A percentile compares a stretch with the other conserved stretches of the same genome.
These are phyloP conservation scores for Eubasilissa regina DNA, from an alignment of 1,140 invertebrate genomes.

Conservation along the genomic window DNA sequence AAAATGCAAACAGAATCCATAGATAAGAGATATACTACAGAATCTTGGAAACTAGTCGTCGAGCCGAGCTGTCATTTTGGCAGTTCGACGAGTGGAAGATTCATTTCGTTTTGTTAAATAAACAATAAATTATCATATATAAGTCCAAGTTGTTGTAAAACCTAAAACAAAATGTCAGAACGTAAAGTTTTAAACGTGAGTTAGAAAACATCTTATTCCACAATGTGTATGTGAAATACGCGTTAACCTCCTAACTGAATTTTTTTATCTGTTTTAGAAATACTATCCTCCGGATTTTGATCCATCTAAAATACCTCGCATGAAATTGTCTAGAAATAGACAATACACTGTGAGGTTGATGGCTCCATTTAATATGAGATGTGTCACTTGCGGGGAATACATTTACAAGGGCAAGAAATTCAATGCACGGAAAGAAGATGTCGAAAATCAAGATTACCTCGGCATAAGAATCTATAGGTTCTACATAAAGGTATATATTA, in stretches of 20 bases:
- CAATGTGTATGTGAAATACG: constrained; percentile 45
- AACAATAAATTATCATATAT: no score
- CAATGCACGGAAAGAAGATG: constrained; percentile 98
- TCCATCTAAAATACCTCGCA: constrained; percentile 98
- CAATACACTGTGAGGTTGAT: constrained; percentile 98
- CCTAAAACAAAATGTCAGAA: constrained; percentile 81
- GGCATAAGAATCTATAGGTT: constrained; percentile 98
- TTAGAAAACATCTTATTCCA: constrained; percentile 63
- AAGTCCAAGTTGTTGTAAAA: background rate
- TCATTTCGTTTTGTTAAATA: background rate
- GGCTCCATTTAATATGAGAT: constrained; percentile 99
- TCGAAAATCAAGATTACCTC: constrained; percentile 97
- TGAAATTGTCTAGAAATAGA: constrained; percentile 92
- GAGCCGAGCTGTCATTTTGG: background rate
- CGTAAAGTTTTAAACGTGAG: constrained; percentile 94
- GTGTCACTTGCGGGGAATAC: constrained; percentile 98
- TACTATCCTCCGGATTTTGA: constrained; percentile 99
- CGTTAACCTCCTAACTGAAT: constrained; percentile 40
- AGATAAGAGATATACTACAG: background rate
- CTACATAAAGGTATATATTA: constrained; percentile 81
- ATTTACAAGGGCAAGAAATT: constrained; percentile 99
- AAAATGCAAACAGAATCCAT: background rate
- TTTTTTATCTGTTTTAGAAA: constrained; percentile 83
- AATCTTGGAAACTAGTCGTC: background rate
- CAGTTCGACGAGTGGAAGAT: background rate